Conservation (phyloP, 2,888 invertebrate species). For the Tupiocoris notatus region DNA sequence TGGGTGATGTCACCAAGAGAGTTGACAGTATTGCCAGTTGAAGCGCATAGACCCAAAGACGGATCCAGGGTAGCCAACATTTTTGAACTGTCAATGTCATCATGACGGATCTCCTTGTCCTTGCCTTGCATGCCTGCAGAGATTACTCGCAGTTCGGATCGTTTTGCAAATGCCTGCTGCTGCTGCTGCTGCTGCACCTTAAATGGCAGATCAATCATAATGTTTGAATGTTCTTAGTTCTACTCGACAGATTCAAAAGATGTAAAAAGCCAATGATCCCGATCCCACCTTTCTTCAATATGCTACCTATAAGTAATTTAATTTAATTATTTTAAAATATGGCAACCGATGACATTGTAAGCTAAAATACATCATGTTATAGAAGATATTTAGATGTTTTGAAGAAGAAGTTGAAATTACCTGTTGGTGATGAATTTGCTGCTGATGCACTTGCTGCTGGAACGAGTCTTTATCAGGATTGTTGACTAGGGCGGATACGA, state of each 20-base stretch:
- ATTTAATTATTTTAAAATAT: too few species aligned
- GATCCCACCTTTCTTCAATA: too few species aligned
- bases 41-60: not conserved
- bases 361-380: too few species aligned
- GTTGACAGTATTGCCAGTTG: not conserved
- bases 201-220: not conserved
- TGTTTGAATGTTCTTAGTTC: too few species aligned
- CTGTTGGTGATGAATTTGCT: not conserved
- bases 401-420: not conserved
- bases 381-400: not conserved
- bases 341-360: too few species aligned
- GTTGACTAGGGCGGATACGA: slow-evolving; percentile 44
- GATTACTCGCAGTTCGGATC: slow-evolving; percentile 17
- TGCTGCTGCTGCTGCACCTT: slow-evolving; percentile 9
- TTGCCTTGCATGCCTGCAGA: slow-evolving; percentile 22
- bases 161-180: slow-evolving; percentile 17
- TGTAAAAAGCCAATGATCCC: too few species aligned
- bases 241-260: too few species aligned
- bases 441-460: slow-evolving; percentile 4
- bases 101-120: slow-evolving; percentile 24
- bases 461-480: slow-evolving; percentile 17
- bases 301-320: too few species aligned
- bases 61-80: slow-evolving; percentile 16
- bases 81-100: slow-evolving; percentile 27
- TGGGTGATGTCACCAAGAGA: not conserved